Base-by-base conservation (phyloP, 2,797 vertebrate genomes). In the Myiothlypis coronata region DNA sequence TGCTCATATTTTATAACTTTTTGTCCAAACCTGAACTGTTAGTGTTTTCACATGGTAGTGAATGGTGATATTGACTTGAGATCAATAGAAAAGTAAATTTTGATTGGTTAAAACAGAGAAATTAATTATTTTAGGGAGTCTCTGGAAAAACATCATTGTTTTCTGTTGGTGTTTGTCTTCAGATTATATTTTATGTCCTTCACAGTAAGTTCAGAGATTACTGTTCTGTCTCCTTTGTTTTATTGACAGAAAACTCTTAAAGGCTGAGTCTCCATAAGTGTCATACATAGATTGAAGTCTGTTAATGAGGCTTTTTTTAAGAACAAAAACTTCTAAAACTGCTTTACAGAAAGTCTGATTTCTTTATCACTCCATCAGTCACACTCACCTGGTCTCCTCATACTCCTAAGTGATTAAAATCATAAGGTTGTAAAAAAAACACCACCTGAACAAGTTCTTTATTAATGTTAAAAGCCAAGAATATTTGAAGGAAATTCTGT, bases 191-290 rank as follows among this genome's bases (percentile, higher is more conserved):
- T 94, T 19, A 88, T 80, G 21, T 34, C 79, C 15, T 37, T 81
- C 50, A 20, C 44, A 93, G 57, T 83, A 43, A 9, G 37, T 95
- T 91, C 80, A 90, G 41, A 82, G 57, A 69, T 61, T 3, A 6
- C 11, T 68, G 1, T 85, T 96, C 89, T 91, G 65, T 89, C 35
- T 92, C 53, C 19, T 94, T 89, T 83, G 55, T 72, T 82, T 95
- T 87, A 6, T 77, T 70, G 14, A 87, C 80, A 91, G 82, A 87
- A 94, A 94, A 84, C 59, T 75, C 83, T 90, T 92, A 46, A 94
- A 92, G 35, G 82, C 55, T 77, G 89, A 95, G 60, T 95, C 90
- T 97, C 87, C 78, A 46, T 84, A 86, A 81, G 11, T 8, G 2
- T 60, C 53, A 44, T 53, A 60, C 17, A 49, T 65, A 87, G 41